A percentile compares a stretch with the other conserved stretches of the same genome.
Evolutionary conservation across 2,113 vertebrate species (phyloP).

Genomic region (Hemiprocne comata): DNA sequence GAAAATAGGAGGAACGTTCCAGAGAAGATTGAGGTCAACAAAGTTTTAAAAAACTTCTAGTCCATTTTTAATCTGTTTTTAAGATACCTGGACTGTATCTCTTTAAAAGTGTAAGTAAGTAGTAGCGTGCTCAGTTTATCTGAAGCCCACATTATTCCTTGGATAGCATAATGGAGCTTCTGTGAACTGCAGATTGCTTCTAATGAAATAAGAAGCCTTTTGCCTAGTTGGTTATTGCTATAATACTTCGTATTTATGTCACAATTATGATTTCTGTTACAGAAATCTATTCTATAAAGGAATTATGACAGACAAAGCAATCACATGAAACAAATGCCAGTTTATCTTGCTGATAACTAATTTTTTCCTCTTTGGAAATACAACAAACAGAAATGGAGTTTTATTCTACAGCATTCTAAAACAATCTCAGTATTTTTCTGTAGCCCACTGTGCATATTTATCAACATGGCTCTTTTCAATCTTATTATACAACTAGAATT

Average conservation of each 20-base stretch:
- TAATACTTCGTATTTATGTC: constrained; percentile 53
- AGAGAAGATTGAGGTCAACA: neutral
- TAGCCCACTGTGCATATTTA: constrained; percentile 8
- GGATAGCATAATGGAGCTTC: neutral
- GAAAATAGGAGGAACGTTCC: neutral
- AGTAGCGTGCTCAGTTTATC: neutral
- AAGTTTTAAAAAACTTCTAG: neutral
- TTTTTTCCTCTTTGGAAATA: constrained; percentile 36
- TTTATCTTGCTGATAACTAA: constrained; percentile 29
- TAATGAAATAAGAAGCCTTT: constrained; percentile 26
- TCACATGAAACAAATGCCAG: constrained; percentile 11
- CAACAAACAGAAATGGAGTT: constrained; percentile 10
- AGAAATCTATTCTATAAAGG: constrained; percentile 50
- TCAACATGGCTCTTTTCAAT: neutral
- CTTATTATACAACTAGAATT: constrained; percentile 11
- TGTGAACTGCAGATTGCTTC: constrained; percentile 54
- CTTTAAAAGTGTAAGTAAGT: constrained; percentile 18
- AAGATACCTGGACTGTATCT: neutral
- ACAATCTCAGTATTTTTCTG: constrained; percentile 23
- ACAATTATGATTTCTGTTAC: constrained; percentile 50
- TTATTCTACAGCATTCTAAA: constrained; percentile 21
- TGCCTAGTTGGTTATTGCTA: constrained; percentile 40
- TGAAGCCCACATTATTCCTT: constrained; percentile 9
- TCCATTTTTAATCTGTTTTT: neutral
- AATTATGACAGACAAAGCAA: neutral